phyloP scores from a whole-genome alignment of 2,113 vertebrate species.

The Orthonyx spaldingii region DNA sequence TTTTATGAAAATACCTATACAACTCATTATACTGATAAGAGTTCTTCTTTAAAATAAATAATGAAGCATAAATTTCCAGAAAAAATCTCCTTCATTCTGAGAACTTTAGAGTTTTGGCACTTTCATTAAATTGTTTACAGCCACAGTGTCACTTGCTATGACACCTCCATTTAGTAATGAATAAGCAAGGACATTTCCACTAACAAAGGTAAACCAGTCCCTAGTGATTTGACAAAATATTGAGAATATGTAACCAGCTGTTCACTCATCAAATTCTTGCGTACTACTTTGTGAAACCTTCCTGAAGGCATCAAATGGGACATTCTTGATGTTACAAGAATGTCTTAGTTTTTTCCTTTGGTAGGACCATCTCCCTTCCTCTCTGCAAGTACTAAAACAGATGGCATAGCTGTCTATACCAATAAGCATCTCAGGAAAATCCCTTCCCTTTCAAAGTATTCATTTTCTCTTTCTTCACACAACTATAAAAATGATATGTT shows the following conservation, averaged over 20 bases:
- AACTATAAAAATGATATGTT: neutral
- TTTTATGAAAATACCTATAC: neutral
- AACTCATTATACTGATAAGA: neutral
- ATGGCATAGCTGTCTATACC: neutral
- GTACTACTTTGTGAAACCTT: neutral
- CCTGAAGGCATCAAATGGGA: neutral
- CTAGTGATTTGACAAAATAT: neutral
- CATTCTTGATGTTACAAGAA: neutral
- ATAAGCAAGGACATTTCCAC: neutral
- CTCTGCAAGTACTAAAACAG: neutral
- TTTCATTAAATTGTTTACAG: neutral
- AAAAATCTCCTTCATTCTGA: neutral
- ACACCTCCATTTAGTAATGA: neutral
- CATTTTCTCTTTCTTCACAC: neutral
- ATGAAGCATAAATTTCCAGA: neutral
- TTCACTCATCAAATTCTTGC: neutral
- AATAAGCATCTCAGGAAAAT: neutral
- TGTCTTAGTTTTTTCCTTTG: neutral
- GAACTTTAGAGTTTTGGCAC: neutral
- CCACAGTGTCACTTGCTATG: neutral
- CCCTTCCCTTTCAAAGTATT: neutral
- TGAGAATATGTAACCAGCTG: neutral
- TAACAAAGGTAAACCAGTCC: neutral
- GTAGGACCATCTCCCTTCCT: neutral
- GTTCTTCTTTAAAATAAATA: neutral